phyloP scores from a whole-genome alignment of 1,140 invertebrate species.

The Leguminivora glycinivorella region DNA sequence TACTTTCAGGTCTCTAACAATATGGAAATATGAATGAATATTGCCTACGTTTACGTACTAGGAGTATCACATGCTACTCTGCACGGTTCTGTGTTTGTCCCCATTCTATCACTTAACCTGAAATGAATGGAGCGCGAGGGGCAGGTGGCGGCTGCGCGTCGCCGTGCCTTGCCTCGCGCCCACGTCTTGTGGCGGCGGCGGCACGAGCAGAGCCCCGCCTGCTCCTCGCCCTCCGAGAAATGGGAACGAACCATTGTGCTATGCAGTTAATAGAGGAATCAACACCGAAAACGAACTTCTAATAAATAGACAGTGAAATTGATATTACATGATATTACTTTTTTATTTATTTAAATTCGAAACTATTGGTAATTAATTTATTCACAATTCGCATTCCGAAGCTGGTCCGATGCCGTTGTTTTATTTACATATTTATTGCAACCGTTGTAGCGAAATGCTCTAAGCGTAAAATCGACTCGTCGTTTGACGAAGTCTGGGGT shows the following conservation, averaged over 20 bases:
- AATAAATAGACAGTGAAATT: slow-evolving; percentile 77
- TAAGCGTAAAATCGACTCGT: slow-evolving; percentile 12
- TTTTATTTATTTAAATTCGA: slow-evolving; percentile 70
- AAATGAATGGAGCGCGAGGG: background rate
- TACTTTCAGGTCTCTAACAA: slow-evolving; percentile 45
- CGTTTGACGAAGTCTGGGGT: slow-evolving; percentile 8
- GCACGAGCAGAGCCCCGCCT: background rate
- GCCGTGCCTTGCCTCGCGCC: background rate
- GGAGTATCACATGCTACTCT: slow-evolving; percentile 74
- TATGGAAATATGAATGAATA: slow-evolving; percentile 49
- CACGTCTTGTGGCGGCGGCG: too few relatives aligned
- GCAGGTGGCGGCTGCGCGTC: too few relatives aligned
- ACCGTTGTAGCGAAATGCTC: slow-evolving; percentile 45
- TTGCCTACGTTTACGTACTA: slow-evolving; percentile 64
- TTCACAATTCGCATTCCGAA: slow-evolving; percentile 58
- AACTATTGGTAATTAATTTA: slow-evolving; percentile 63
- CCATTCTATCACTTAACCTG: slow-evolving; percentile 40
- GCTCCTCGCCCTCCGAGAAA: slow-evolving; percentile 43
- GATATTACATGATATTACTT: slow-evolving; percentile 74
- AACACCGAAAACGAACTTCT: slow-evolving; percentile 74
- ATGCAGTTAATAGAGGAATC: slow-evolving; percentile 70
- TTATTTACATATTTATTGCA: slow-evolving; percentile 77
- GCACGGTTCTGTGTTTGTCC: slow-evolving; percentile 54
- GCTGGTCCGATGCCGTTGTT: slow-evolving; percentile 62
- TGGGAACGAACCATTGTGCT: slow-evolving; percentile 59